Conservation (phyloP, 2,888 invertebrate genomes). For the Formica aserva region DNA sequence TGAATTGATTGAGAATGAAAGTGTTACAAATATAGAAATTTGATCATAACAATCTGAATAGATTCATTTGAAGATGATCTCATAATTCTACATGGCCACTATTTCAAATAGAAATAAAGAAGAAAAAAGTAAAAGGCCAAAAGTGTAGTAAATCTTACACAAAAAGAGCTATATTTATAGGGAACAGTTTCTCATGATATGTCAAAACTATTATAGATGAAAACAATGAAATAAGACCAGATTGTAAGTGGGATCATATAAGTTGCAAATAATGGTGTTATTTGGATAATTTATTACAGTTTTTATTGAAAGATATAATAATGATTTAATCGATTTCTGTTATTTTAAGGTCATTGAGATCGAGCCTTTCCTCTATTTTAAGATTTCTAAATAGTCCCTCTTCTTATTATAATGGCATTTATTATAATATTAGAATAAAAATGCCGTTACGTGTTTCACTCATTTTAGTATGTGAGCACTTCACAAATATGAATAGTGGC, state of each 20-base stretch:
- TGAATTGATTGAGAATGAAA: not conserved
- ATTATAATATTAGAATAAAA: no score
- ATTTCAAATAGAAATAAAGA: not conserved
- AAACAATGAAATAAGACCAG: slow-evolving; percentile 14
- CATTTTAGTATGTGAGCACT: not conserved
- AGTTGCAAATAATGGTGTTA: not conserved
- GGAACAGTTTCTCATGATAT: not conserved
- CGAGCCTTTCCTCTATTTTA: not conserved
- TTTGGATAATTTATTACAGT: not conserved
- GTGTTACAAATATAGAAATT: not conserved
- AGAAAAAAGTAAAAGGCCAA: not conserved
- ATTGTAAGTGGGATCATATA: not conserved
- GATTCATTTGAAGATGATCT: not conserved
- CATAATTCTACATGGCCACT: slow-evolving; percentile 8
- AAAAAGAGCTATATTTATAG: slow-evolving; percentile 9
- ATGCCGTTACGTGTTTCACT: no score
- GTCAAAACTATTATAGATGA: not conserved
- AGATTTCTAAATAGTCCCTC: no score
- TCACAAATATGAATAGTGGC: not conserved
- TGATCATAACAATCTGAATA: slow-evolving; percentile 4
- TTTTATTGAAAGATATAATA: not conserved
- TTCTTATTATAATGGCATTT: no score
- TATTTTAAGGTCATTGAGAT: not conserved
- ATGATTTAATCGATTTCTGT: not conserved
- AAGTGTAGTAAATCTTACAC: slow-evolving; percentile 21